Base-by-base conservation (phyloP, 2,797 vertebrate species). In the Mormyrops boulengeri region DNA sequence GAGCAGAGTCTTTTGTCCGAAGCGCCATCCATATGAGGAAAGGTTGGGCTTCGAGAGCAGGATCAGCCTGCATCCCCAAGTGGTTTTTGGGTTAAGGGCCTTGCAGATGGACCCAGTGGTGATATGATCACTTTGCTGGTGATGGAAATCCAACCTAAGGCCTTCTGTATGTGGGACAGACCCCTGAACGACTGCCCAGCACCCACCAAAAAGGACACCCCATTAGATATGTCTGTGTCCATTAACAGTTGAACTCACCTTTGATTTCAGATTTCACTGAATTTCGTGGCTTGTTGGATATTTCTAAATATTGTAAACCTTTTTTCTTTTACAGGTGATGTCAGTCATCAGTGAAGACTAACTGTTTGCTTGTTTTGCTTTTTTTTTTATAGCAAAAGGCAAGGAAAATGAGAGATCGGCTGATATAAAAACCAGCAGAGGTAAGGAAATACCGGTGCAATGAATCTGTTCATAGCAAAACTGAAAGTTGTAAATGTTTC, bases 341-440 rank as follows among this genome's bases (percentile, higher is more conserved):
- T 50, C 44, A 77, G n/a, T 52, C 49, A 85, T 30, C 26, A 30
- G 26, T 30, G 26, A 30, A 30, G 26, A 87, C 52, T 53, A 55
- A 57, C 26, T 19, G 14, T 19, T 19, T 44, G 2, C 17, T 87
- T 49, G 0, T 86, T 90, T 85, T 92, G 88, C 19, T 92, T 80
- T 89, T 87, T 91, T 87, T 93, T 80, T 95, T 92, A n/a, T 95
- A 99, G 98, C 96, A 93, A 99, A 98, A 97, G 96, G 96, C 96
- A 99, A 97, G 97, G 98, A 99, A 94, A 96, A 96, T 34, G 98
- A 98, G 92, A 97, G 95, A 95, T 95, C 93, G 90, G 92, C 95
- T 38, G 98, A 99, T 94, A 93, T 94, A 91, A 97, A 96, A 96
- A 93, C 95, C 92, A 93, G 94, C 93, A 97, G 96, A 97, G 97